phyloP scores from a whole-genome alignment of 1,140 invertebrate species.

The Drosophila micromelanica region DNA sequence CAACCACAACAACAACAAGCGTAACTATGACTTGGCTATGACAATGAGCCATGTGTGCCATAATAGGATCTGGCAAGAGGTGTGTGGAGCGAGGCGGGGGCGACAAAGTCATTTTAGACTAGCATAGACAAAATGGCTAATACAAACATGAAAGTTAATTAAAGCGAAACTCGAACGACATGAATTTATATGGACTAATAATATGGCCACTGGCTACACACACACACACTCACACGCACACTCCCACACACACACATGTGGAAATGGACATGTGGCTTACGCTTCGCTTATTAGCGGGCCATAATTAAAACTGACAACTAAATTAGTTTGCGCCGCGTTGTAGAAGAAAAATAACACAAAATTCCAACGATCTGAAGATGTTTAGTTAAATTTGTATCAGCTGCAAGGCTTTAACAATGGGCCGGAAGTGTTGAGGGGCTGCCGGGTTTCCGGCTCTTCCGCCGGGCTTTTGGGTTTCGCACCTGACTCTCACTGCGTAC shows the following conservation, averaged over 20 bases:
- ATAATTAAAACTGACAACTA: constrained; percentile 83
- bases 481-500: constrained; percentile 34
- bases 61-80: constrained; percentile 40
- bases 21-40: constrained; percentile 43
- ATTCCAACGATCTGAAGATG: constrained; percentile 18
- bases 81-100: neutral
- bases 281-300: constrained; percentile 66
- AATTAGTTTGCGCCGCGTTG: constrained; percentile 66
- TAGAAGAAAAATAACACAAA: constrained; percentile 23
- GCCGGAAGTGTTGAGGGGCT: constrained; percentile 2
- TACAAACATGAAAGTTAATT: constrained; percentile 83
- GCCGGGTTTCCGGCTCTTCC: neutral
- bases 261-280: constrained; percentile 42
- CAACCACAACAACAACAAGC: constrained; percentile 14
- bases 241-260: constrained; percentile 1
- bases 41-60: constrained; percentile 43
- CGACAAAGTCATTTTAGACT: constrained; percentile 53
- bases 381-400: constrained; percentile 68
- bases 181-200: constrained; percentile 81
- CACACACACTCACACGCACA: constrained; percentile 1
- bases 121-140: constrained; percentile 58
- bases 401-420: constrained; percentile 7
- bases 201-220: constrained; percentile 62
- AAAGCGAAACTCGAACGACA: constrained; percentile 78
- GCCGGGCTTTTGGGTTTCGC: constrained; percentile 21